phyloP scores from a whole-genome alignment of 1,140 invertebrate species.

The Pantala flavescens region DNA sequence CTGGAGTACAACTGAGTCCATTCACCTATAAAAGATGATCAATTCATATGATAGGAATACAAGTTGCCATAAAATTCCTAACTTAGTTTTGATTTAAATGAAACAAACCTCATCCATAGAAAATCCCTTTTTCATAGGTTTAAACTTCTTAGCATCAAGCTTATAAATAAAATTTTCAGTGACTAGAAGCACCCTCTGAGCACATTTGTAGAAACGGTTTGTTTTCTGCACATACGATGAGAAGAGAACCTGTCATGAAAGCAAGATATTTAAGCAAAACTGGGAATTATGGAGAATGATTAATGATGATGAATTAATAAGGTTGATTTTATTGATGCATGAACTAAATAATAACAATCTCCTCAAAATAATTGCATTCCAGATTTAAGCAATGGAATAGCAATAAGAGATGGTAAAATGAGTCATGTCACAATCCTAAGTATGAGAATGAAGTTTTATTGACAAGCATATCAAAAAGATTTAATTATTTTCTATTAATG shows the following conservation, averaged over 20 bases:
- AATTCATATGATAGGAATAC: neutral
- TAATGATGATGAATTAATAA: constrained; percentile 27
- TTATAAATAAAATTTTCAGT: constrained; percentile 86
- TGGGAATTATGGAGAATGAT: constrained; percentile 9
- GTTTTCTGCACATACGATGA: constrained; percentile 46
- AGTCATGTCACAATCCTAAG: too few species aligned
- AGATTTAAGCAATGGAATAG: too few species aligned
- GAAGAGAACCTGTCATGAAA: constrained; percentile 40
- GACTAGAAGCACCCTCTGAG: constrained; percentile 76
- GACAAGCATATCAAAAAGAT: too few species aligned
- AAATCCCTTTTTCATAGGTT: constrained; percentile 72
- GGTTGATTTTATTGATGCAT: constrained; percentile 23
- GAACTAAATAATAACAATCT: too few species aligned
- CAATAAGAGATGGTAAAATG: too few species aligned
- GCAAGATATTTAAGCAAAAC: constrained; percentile 1
- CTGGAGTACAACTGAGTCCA: constrained; percentile 69
- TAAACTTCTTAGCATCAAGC: constrained; percentile 77
- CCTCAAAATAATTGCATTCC: constrained; percentile 31
- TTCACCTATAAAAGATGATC: constrained; percentile 48
- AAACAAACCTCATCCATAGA: constrained; percentile 60
- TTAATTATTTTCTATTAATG: too few species aligned
- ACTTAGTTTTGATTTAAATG: neutral
- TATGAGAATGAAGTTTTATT: too few species aligned
- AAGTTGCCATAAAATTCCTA: neutral
- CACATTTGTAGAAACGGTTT: constrained; percentile 73